These are phyloP conservation scores for Peromyscus leucopus DNA, from an alignment of 2,113 vertebrate genomes.

Conservation along the genomic window DNA sequence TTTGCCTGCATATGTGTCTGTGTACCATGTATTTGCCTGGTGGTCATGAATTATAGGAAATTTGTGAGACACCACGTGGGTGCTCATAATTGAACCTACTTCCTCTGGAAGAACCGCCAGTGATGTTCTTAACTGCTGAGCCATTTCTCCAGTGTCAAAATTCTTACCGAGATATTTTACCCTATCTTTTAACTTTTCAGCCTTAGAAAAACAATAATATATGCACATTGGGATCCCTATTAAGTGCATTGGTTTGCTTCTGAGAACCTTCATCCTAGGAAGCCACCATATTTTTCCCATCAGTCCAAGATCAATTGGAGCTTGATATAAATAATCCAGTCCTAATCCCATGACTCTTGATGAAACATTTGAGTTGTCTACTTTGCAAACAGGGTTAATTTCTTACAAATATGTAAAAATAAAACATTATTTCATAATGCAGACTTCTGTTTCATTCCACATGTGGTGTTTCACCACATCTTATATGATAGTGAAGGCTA, in stretches of 20 bases:
- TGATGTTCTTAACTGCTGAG: background rate
- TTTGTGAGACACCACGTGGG: background rate
- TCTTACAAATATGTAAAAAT: background rate
- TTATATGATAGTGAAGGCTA: background rate
- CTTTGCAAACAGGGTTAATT: background rate
- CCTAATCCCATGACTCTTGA: background rate
- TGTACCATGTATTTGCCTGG: background rate
- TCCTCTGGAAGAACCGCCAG: background rate
- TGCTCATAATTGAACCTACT: background rate
- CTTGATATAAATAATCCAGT: background rate
- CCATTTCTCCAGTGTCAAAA: background rate
- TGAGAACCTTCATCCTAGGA: background rate
- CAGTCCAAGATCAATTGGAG: conserved; percentile 9
- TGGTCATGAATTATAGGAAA: background rate
- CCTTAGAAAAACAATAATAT: background rate
- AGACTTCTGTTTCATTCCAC: background rate
- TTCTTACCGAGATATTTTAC: background rate
- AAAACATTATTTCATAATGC: background rate
- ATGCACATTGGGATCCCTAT: background rate
- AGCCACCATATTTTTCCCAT: background rate
- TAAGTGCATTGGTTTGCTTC: background rate
- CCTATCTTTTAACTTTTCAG: background rate
- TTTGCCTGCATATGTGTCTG: background rate
- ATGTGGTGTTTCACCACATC: background rate
- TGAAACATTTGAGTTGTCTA: background rate